Conservation (phyloP, 2,888 invertebrate genomes). For the Ceriagrion tenellum region DNA sequence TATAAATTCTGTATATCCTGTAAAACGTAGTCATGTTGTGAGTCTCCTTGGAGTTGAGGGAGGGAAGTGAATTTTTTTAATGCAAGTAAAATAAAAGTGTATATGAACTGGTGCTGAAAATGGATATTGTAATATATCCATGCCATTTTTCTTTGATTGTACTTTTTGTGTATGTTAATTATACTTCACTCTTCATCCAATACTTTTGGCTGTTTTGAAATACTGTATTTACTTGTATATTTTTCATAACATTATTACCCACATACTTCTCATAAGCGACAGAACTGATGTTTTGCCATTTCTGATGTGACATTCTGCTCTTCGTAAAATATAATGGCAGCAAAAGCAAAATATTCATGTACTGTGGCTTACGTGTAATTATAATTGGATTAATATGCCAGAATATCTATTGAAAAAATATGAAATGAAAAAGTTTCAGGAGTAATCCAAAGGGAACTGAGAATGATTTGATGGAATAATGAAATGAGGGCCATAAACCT, state of each 20-base stretch:
- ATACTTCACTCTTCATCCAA: background rate
- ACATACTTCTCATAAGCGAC: background rate
- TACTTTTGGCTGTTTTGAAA: background rate
- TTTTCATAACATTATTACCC: background rate
- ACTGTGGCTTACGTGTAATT: background rate
- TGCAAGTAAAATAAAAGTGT: conserved; percentile 56
- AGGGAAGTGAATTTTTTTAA: conserved; percentile 55
- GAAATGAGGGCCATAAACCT: background rate
- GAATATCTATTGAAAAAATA: background rate
- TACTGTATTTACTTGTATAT: conserved; percentile 36
- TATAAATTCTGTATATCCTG: conserved; percentile 63
- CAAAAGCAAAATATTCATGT: background rate
- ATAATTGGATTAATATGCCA: background rate
- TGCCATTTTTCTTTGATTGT: conserved; percentile 60
- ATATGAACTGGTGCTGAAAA: conserved; percentile 63
- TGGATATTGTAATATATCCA: conserved; percentile 62
- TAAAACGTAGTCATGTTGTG: conserved; percentile 65
- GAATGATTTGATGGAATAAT: background rate
- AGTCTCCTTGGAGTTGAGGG: conserved; percentile 49
- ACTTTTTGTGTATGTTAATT: conserved; percentile 41
- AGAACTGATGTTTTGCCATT: background rate
- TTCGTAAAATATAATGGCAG: background rate
- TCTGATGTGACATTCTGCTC: background rate
- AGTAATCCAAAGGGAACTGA: background rate
- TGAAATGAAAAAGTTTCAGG: background rate